Conservation (phyloP, 53 echinoderm and acorn worm species). For the Stichopus horrens region DNA sequence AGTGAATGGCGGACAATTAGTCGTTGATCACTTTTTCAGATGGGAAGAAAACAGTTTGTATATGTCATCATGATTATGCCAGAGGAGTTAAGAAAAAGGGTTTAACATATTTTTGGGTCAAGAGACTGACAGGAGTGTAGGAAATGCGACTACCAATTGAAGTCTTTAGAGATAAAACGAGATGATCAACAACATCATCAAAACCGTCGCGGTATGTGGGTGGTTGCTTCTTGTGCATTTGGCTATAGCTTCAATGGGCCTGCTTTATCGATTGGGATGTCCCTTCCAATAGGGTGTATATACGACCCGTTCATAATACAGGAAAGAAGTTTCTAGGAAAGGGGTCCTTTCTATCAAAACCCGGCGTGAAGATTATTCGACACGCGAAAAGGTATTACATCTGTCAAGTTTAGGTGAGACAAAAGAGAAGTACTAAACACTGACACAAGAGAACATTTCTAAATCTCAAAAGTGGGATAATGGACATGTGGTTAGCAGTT, state of each 20-base stretch:
- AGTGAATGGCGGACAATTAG: slow-evolving; percentile 25
- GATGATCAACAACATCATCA: background rate
- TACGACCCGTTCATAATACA: background rate
- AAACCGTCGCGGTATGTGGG: background rate
- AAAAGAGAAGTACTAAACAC: too few relatives aligned
- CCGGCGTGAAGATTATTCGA: too few relatives aligned
- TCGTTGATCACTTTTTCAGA: slow-evolving; percentile 30
- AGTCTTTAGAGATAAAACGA: background rate
- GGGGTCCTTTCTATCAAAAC: background rate
- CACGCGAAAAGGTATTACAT: too few relatives aligned
- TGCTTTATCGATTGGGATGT: background rate
- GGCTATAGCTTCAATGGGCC: background rate
- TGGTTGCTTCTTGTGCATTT: slow-evolving; percentile 21
- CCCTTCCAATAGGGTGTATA: background rate
- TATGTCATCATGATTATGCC: slow-evolving; percentile 26
- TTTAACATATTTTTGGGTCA: background rate
- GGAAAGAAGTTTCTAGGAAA: background rate
- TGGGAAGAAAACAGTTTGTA: slow-evolving; percentile 28
- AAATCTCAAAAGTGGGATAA: too few relatives aligned
- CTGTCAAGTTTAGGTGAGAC: too few relatives aligned
- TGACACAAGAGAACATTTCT: too few relatives aligned
- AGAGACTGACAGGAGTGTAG: slow-evolving; percentile 6
- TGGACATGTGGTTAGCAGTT: too few relatives aligned
- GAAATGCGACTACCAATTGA: background rate
- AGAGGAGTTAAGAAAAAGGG: background rate